These are phyloP conservation scores for Nowickia ferox DNA, from an alignment of 2,888 invertebrate species.

Conservation along the genomic window DNA sequence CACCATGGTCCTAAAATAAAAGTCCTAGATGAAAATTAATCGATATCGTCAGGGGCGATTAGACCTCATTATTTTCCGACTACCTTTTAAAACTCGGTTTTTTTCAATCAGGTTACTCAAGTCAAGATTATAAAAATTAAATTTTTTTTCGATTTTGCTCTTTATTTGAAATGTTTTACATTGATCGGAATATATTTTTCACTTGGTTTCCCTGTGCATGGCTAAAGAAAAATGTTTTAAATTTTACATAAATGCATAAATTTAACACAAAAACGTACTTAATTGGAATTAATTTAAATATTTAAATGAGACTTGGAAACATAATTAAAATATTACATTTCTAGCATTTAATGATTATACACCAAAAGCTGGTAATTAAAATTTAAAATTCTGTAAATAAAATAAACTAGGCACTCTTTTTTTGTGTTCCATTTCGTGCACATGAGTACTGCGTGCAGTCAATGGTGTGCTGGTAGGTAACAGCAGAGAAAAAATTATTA, in stretches of 20 bases:
- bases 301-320: slow-evolving; percentile 45
- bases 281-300: slow-evolving; percentile 55
- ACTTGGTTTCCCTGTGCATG: not conserved
- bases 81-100: no score
- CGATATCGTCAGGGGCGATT: no score
- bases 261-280: slow-evolving; percentile 5
- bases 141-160: no score
- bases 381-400: slow-evolving; percentile 17
- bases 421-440: not conserved
- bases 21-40: no score
- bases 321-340: slow-evolving; percentile 47
- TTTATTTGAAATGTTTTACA: no score
- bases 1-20: no score
- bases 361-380: slow-evolving; percentile 18
- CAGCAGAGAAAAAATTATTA: not conserved
- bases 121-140: no score
- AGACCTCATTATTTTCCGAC: no score
- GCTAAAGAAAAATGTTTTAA: not conserved
- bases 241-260: not conserved
- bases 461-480: not conserved
- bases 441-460: not conserved
- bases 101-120: no score
- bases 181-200: not conserved
- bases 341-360: not conserved
- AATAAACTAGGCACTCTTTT: not conserved